These are phyloP conservation scores for Gordius sp. DNA, from an alignment of 2,888 invertebrate species.

Conservation along the genomic window DNA sequence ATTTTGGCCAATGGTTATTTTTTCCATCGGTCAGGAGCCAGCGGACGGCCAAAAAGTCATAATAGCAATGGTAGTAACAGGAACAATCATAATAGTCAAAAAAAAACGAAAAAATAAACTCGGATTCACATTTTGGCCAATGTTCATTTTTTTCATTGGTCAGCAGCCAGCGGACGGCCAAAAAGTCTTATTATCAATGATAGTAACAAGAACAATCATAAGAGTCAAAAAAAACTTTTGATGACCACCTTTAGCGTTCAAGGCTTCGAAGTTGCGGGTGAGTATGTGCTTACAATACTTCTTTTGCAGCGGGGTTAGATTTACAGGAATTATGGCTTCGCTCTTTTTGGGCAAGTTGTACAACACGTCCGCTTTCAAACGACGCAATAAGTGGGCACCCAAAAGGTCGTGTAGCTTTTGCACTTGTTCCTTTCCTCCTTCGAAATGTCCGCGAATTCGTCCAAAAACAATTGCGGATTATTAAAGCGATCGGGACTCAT, in stretches of 20 bases:
- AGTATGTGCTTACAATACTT: slow-evolving; percentile 97
- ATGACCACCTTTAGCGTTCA: slow-evolving; percentile 66
- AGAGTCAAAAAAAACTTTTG: slow-evolving; percentile 76
- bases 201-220: slow-evolving; percentile 99
- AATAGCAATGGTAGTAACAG: no score
- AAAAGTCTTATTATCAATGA: no score
- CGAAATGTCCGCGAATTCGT: slow-evolving; percentile 88
- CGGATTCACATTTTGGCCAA: no score
- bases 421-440: slow-evolving; percentile 98
- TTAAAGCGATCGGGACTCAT: slow-evolving; percentile 78
- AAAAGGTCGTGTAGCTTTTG: slow-evolving; percentile 89
- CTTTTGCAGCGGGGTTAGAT: slow-evolving; percentile 88
- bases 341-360: slow-evolving; percentile 92
- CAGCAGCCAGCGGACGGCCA: no score
- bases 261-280: slow-evolving; percentile 83
- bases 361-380: slow-evolving; percentile 87
- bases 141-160: no score
- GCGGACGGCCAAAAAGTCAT: no score
- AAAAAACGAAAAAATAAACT: no score
- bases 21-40: no score
- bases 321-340: slow-evolving; percentile 93
- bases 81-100: no score
- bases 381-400: slow-evolving; percentile 89
- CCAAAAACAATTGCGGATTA: slow-evolving; percentile 71
- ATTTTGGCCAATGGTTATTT: no score